Conservation (phyloP, 2,113 vertebrate species). For the Macrotis lagotis region DNA sequence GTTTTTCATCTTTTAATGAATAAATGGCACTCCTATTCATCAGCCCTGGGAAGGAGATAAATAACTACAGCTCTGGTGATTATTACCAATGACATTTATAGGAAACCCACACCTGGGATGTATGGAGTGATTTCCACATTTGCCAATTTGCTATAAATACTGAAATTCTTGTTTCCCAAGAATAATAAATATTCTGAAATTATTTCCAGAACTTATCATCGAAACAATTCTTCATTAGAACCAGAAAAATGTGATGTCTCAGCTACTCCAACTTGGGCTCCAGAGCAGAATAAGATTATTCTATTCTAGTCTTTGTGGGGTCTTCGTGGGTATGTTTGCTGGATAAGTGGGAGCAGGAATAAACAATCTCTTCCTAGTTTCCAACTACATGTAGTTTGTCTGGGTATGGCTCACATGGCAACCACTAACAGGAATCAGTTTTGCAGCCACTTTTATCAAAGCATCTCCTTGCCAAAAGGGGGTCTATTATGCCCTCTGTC, state of each 20-base stretch:
- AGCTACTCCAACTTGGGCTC: not conserved
- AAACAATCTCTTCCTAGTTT: not conserved
- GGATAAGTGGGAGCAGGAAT: not conserved
- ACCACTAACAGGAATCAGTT: not conserved
- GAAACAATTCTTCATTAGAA: conserved; percentile 49
- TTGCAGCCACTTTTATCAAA: conserved; percentile 37
- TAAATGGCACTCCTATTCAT: conserved; percentile 5
- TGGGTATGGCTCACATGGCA: not conserved
- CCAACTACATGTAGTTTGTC: not conserved
- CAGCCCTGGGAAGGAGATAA: not conserved
- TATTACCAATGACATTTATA: not conserved
- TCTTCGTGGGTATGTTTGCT: conserved; percentile 30
- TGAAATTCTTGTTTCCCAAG: conserved; percentile 22
- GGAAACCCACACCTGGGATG: conserved; percentile 1
- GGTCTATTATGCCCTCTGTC: conserved; percentile 26
- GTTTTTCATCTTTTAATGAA: conserved; percentile 10
- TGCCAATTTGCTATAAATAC: conserved; percentile 31
- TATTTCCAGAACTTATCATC: conserved; percentile 37
- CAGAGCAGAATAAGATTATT: conserved; percentile 16
- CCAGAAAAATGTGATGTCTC: conserved; percentile 7
- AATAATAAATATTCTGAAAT: conserved; percentile 30
- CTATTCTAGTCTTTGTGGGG: not conserved
- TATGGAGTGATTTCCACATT: not conserved
- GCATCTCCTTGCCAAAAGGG: conserved; percentile 29
- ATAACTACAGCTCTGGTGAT: not conserved